Evolutionary conservation across 2,113 vertebrate genomes (phyloP), one percentile per base, ranked within the genome.

Genomic region (Petroica traversi): DNA sequence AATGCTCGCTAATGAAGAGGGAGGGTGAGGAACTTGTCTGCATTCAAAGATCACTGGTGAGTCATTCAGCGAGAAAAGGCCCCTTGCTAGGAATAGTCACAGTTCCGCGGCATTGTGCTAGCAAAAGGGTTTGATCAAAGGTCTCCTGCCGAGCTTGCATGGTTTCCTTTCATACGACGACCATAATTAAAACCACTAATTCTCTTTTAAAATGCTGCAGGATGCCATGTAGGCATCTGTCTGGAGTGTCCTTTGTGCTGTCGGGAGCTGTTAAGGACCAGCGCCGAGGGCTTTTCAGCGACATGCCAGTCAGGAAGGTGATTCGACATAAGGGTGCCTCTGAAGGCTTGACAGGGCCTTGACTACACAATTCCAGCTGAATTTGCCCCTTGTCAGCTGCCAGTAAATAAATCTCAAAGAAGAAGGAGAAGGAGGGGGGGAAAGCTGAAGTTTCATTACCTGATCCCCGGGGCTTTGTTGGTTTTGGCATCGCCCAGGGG

Each of bases 121-220:
- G 98, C 97, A 92, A 97, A 98, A 98, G 98, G 97, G 97, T 97
- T 98, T 98, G 98, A 98, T 98, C 98, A 98, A 98, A 98, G 97
- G 97, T 97, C 98, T 97, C 98, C 98, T 94, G 97, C 92, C 93
- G 98, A 98, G 98, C 98, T 98, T 98, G 97, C 98, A 97, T 98
- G 98, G 98, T 98, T 98, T 97, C 98, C 97, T 98, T 98, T 98
- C 98, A 98, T 97, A 97, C 96, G 38, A 98, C 98, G 98, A 98
- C 98, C 98, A 98, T 98, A 98, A 98, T 98, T 98, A 98, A 98
- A 98, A 98, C 98, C 98, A 98, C 98, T 98, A 98, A 98, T 98
- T 98, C 98, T 98, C 98, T 98, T 98, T 98, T 98, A 98, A 98
- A 98, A 98, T 98, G 98, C 98, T 98, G 98, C 98, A 98, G 98